Evolutionary conservation across 2,797 vertebrate genomes (phyloP), one percentile per base, ranked within the genome.

Genomic region (Sebastes nivosus): DNA sequence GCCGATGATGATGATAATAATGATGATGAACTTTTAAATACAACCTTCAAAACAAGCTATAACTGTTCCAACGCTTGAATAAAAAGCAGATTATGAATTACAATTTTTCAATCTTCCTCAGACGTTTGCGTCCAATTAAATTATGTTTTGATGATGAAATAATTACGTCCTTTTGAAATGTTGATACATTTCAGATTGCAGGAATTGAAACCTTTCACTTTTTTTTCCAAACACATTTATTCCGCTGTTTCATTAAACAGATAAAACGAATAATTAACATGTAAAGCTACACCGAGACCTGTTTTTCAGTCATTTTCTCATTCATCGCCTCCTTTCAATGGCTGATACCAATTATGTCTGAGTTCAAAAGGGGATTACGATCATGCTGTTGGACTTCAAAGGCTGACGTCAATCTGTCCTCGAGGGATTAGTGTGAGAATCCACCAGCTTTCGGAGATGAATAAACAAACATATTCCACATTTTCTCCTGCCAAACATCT

Each of bases 331-430:
- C 42, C 64, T 83, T 90, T 84, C 74, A 77, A 36, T 75, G n/a
- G 81, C 80, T 79, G 84, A 92, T 87, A 66, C 64, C 83, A 86
- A 85, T 89, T 90, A 87, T 81, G 81, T 52, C 29, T 4, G 73
- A 84, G 84, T 87, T 92, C 82, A 89, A 84, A 89, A 77, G 80
- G 58, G 81, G 83, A 83, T 90, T 82, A 79, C 3, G 65, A 88
- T 87, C 79, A 24, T 69, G 83, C 61, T 86, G 72, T 88, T 27
- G 74, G 82, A 79, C 87, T 89, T 92, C 86, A 93, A 90, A 90
- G 86, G 30, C 75, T 75, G 84, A 88, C 70, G 59, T 91, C 88
- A 82, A 4, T 71, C 72, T 60, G 70, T 86, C 77, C 76, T 60
- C 82, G 0, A 36, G 83, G 80, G 79, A 83, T 80, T 89, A 73